Evolutionary conservation across 2,113 vertebrate species (phyloP), one percentile per base, ranked within the genome.

Genomic region (Neogale vison): DNA sequence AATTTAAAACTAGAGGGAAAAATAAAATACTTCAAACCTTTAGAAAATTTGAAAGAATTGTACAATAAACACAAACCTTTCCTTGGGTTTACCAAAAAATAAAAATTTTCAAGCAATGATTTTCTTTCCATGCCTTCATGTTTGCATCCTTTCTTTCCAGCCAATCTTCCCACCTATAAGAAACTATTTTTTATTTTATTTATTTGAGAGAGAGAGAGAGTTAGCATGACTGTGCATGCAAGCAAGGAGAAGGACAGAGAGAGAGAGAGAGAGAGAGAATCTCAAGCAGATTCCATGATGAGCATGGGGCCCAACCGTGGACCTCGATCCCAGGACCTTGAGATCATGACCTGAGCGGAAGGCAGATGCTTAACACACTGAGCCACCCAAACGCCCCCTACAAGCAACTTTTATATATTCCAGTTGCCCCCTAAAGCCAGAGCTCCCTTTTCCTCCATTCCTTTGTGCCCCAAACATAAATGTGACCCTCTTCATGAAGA

Each of bases 161-260:
- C 1, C 21, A 71, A 36, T 82, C 34, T 39, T 82, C 36, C 45
- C 57, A 59, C 34, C 26, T 12, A 0, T 36, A 36, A 86, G 57
- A 24, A 79, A 61, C 3, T 50, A 94, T 45, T 61, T n/a, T n/a
- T 21, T 10, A 9, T 10, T 20, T 36, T 55, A 55, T 18, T 69
- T n/a, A 36, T 69, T 36, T 69, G 18, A 36, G 34, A 21, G 17
- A 67, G 29, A 67, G 14, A 67, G 65, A n/a, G n/a, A 69, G 67
- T 34, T 67, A 69, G 17, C 8, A 9, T 9, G 4, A 1, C 7
- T 0, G 1, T 36, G 18, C 3, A 4, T 20, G 8, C 67, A 69
- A 20, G 67, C 0, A 9, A 18, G 7, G n/a, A 36, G 34, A 67
- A 18, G 34, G 18, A 29, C 34, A 36, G 67, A 69, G 34, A 36